Base-by-base conservation (phyloP, 2,797 vertebrate species). In the Podarcis siculus region DNA sequence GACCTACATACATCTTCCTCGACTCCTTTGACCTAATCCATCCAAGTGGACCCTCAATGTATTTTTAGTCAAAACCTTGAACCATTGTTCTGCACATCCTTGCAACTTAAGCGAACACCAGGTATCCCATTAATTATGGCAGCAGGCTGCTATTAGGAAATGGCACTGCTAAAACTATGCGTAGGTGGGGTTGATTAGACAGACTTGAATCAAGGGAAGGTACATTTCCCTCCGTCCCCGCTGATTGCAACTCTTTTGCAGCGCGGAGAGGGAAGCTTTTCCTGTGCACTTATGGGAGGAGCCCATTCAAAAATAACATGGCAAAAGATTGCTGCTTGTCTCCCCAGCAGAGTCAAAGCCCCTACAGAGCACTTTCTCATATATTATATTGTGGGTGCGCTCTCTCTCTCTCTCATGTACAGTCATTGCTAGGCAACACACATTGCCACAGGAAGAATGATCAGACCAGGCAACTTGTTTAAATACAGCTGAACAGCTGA, bases 101-200 rank as follows among this genome's bases (percentile, higher is more conserved):
- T 76, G 49, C 6, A 61, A 89, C 89, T 80, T 86, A 69, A n/a
- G 2, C 61, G 49, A 92, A 90, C 94, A 92, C 90, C 89, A 91
- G 90, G 91, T 82, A 92, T 87, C 89, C 49, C 93, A 89, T 89
- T 95, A 92, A 92, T 84, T 92, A 81, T 87, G 85, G 0, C 0
- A 83, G 87, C 79, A 92, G 93, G 93, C 85, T 88, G 92, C 87
- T 89, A 91, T 94, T 94, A 93, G 91, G 87, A 93, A 94, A 89
- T 73, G 0, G 1, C 86, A 90, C 80, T 82, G 39, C 75, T 32
- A 69, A 49, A 72, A 58, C 82, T 90, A 93, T 85, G 87, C 42
- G 95, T 95, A 91, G 95, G 95, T 95, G 94, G 92, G 92, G 85
- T 85, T 92, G 93, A 95, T 94, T 94, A 92, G 90, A 90, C 35